Percentiles rank a stretch among this genome's conserved stretches.
These are phyloP conservation scores for Chironomus striatipennis DNA, from an alignment of 1,140 invertebrate species.

Conservation along the genomic window DNA sequence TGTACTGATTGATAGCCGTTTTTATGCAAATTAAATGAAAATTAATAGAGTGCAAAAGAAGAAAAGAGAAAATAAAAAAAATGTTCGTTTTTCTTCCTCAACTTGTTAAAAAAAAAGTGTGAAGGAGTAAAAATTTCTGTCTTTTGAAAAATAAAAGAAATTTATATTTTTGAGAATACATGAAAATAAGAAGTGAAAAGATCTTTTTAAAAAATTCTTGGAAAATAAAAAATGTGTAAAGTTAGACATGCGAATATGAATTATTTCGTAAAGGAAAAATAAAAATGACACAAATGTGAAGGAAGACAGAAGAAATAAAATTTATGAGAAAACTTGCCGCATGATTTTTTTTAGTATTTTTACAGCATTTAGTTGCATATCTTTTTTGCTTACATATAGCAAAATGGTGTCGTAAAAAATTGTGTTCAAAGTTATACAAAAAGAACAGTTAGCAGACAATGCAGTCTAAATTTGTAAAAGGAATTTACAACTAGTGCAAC, in stretches of 20 bases:
- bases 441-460: too few relatives aligned
- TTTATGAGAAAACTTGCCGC: neutral
- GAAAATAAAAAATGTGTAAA: neutral
- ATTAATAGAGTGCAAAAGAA: slow-evolving; percentile 8
- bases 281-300: neutral
- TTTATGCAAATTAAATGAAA: slow-evolving; percentile 1
- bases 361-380: neutral
- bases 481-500: neutral
- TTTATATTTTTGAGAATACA: too few relatives aligned
- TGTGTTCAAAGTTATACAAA: too few relatives aligned
- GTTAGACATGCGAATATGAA: neutral
- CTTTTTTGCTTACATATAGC: too few relatives aligned
- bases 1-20: neutral
- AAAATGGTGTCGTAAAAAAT: too few relatives aligned
- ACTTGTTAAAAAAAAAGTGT: neutral
- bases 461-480: neutral
- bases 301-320: neutral
- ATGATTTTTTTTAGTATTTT: slow-evolving; percentile 4
- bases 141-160: too few relatives aligned
- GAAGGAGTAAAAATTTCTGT: too few relatives aligned
- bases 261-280: neutral
- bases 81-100: neutral
- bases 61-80: neutral
- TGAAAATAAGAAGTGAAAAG: too few relatives aligned
- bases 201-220: neutral